These are phyloP conservation scores for Dendroctonus ponderosae DNA, from an alignment of 1,140 invertebrate species.

Conservation along the genomic window DNA sequence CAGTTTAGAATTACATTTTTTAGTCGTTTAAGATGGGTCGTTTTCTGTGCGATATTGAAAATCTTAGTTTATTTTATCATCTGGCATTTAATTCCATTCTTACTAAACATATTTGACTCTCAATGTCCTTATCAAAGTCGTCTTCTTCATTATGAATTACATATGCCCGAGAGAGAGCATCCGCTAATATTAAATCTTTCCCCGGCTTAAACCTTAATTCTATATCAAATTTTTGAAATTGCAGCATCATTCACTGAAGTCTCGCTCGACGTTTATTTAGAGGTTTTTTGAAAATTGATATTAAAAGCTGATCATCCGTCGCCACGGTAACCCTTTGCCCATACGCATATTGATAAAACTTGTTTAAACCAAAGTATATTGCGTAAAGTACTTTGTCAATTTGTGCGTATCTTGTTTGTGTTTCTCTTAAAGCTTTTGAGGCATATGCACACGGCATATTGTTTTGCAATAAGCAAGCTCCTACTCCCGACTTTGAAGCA, in stretches of 20 bases:
- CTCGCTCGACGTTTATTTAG: constrained; percentile 28
- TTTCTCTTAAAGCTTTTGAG: too few relatives aligned
- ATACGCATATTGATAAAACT: too few relatives aligned
- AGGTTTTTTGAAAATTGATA: too few relatives aligned
- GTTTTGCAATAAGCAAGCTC: too few relatives aligned
- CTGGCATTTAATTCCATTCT: constrained; percentile 22
- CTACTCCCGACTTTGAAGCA: too few relatives aligned
- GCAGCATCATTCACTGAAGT: constrained; percentile 40
- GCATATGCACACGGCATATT: too few relatives aligned
- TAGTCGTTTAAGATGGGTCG: constrained; percentile 42
- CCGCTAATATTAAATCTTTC: constrained; percentile 44
- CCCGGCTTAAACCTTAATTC: constrained; percentile 38
- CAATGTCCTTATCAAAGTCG: constrained; percentile 15
- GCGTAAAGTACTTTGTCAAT: too few relatives aligned
- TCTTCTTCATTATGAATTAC: constrained; percentile 13
- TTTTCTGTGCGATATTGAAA: constrained; percentile 40
- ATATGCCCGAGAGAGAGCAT: constrained; percentile 47
- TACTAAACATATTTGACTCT: constrained; percentile 20
- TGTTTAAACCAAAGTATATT: too few relatives aligned
- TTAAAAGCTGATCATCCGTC: too few relatives aligned
- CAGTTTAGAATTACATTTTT: constrained; percentile 42
- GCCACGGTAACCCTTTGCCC: too few relatives aligned
- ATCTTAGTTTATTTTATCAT: constrained; percentile 38
- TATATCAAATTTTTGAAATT: constrained; percentile 40
- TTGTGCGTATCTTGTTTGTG: too few relatives aligned